phyloP scores from a whole-genome alignment of 1,140 invertebrate genomes.

The Phocides pigmalion region DNA sequence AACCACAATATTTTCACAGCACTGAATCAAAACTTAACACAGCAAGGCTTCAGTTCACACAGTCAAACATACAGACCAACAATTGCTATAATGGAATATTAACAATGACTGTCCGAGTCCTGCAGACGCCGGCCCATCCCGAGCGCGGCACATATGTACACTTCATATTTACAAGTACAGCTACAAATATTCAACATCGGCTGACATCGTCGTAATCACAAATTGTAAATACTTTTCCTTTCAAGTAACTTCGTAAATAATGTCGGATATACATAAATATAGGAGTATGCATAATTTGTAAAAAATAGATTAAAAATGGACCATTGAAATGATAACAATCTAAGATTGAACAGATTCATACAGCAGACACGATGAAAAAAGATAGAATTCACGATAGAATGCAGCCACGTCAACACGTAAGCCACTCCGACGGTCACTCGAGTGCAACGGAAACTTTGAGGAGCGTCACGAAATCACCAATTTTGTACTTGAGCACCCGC shows the following conservation, averaged over 20 bases:
- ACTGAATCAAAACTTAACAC: too few species aligned
- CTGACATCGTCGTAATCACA: constrained; percentile 12
- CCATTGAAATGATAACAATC: not conserved
- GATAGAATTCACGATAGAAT: constrained; percentile 10
- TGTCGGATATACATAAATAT: not conserved
- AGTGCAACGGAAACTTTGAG: constrained; percentile 3
- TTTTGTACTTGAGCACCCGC: constrained; percentile 8
- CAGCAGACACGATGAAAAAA: not conserved
- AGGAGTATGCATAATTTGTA: not conserved
- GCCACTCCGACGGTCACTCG: not conserved
- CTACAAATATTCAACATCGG: constrained; percentile 6
- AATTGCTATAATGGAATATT: constrained; percentile 33
- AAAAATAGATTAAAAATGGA: too few species aligned
- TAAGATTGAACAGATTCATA: not conserved
- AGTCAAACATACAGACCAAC: constrained; percentile 24
- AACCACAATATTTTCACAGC: too few species aligned
- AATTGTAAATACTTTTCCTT: constrained; percentile 14
- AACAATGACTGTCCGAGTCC: constrained; percentile 27
- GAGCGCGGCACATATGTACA: constrained; percentile 17
- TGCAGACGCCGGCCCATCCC: constrained; percentile 7
- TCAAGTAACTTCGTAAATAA: constrained; percentile 3
- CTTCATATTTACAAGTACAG: constrained; percentile 19
- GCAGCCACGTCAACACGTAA: not conserved
- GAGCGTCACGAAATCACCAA: constrained; percentile 10
- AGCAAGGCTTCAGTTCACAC: constrained; percentile 32